Base-by-base conservation (phyloP, 2,888 invertebrate genomes). In the Cyrtodaria siliqua region DNA sequence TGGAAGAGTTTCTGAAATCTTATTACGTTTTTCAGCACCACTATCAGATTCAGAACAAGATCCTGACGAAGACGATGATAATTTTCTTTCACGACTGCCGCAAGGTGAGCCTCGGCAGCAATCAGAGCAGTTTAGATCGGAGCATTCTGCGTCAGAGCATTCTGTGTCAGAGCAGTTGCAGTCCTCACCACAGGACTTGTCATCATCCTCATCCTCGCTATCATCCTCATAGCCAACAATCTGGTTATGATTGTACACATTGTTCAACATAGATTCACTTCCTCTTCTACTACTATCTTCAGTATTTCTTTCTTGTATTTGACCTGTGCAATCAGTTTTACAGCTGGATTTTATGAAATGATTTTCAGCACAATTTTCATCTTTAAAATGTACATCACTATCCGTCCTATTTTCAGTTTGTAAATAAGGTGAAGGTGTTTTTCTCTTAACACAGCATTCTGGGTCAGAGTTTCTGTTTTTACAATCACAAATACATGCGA, bases 401-500 rank as follows among this genome's bases (percentile, higher is more conserved):
- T 33, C 33, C 4, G 6, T 33, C 12, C 33, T 33, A 33, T 12
- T 8, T 33, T 33, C 33, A 8, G 33, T 33, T 33, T 33, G 6
- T 33, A 1, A 23, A 27, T 14, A 33, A 23, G 66, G 69, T 14
- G 80, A 63, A 3, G 80, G 64, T 16, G 72, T 55, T 52, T 74
- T 73, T 9, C 68, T 50, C 64, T 63, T 72, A 40, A 73, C 76
- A 73, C 80, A 80, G 38, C 74, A 70, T 18, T 69, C 67, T 16
- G 57, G 29, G 20, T 66, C 49, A 8, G 66, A 61, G 23, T 40
- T 42, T 47, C 61, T 73, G 23, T 80, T 73, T 49, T 80, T 73
- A 77, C 80, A 80, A 53, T 73, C 69, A 77, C 80, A 80, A 14
- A 77, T 77, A 71, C 80, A 80, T 9, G 55, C 73, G 16, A 80